Conservation (phyloP, 1,140 invertebrate species). For the Heliconius melpomene region DNA sequence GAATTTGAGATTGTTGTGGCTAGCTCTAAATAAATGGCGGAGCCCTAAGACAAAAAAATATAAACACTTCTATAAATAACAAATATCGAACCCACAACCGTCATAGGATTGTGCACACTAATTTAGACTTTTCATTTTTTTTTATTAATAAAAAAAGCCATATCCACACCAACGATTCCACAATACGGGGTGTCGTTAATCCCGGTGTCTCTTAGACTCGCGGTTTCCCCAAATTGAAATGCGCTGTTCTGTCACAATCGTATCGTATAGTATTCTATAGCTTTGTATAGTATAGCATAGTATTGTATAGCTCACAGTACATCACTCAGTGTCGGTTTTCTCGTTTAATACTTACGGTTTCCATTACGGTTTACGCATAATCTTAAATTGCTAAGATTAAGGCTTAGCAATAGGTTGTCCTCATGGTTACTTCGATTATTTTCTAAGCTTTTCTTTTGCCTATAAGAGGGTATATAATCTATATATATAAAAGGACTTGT, state of each 20-base stretch:
- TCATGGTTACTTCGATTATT: too few species aligned
- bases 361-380: neutral
- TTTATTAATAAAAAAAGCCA: neutral
- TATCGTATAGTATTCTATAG: constrained; percentile 5
- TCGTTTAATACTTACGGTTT: neutral
- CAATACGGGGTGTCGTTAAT: constrained; percentile 39
- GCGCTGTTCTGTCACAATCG: constrained; percentile 47
- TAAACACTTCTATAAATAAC: too few species aligned
- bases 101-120: too few species aligned
- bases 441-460: too few species aligned
- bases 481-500: too few species aligned
- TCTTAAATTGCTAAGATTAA: neutral
- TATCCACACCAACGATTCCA: neutral
- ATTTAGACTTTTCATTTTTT: too few species aligned
- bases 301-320: neutral
- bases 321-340: constrained; percentile 16
- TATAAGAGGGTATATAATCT: too few species aligned
- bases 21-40: too few species aligned
- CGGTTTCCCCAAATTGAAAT: constrained; percentile 73
- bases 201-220: constrained; percentile 51
- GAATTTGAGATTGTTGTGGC: neutral
- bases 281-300: neutral
- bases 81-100: too few species aligned
- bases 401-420: neutral
- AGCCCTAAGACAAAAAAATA: too few species aligned